Evolutionary conservation across 2,888 invertebrate genomes (phyloP).

Genomic region (Cataglyphis albicans): DNA sequence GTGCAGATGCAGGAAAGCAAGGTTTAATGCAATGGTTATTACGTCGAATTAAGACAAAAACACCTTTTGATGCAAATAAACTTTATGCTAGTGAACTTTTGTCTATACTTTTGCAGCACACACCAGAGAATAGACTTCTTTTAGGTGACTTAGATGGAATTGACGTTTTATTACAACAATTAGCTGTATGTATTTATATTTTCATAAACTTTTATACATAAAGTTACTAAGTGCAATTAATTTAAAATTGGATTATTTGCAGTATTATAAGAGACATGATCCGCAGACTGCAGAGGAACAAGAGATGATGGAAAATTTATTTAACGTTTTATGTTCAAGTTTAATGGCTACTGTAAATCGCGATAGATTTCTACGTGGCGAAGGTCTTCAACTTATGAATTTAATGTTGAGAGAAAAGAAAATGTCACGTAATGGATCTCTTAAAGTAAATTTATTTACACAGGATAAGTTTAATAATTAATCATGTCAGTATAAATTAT

Average conservation of each 20-base stretch:
- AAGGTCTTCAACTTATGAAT: constrained; percentile 99
- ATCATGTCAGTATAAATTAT: constrained; percentile 1
- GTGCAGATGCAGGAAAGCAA: constrained; percentile 94
- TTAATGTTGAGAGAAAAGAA: constrained; percentile 99
- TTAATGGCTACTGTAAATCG: constrained; percentile 95
- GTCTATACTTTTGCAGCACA: constrained; percentile 97
- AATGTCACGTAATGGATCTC: constrained; percentile 96
- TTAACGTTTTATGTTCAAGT: constrained; percentile 97
- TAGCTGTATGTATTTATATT: constrained; percentile 89
- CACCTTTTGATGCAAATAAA: constrained; percentile 97
- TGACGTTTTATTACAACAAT: constrained; percentile 97
- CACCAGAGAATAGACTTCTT: constrained; percentile 92
- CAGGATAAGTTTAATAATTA: background rate
- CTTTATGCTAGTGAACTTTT: constrained; percentile 98
- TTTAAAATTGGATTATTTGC: constrained; percentile 56
- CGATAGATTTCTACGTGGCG: constrained; percentile 96
- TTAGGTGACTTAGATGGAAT: constrained; percentile 98
- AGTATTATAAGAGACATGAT: constrained; percentile 98
- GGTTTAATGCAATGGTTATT: constrained; percentile 97
- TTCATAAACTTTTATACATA: constrained; percentile 26
- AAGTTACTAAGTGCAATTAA: constrained; percentile 17
- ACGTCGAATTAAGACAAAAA: constrained; percentile 94
- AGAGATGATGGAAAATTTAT: constrained; percentile 99
- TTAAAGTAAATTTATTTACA: constrained; percentile 89
- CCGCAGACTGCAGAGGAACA: constrained; percentile 96